Conservation (phyloP, 2,797 vertebrate species). For the Enteromius paludinosus region DNA sequence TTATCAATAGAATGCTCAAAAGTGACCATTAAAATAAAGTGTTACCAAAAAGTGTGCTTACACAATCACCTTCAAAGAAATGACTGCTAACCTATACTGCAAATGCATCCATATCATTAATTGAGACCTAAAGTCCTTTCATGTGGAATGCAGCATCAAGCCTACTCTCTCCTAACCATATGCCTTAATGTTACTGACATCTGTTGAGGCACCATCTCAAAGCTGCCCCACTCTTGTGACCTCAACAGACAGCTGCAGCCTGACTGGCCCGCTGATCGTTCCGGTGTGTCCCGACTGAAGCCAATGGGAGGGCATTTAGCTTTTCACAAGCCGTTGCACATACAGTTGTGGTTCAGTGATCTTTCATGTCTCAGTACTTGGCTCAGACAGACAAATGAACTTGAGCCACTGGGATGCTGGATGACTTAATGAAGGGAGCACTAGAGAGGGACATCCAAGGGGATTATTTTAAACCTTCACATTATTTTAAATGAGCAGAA, state of each 20-base stretch:
- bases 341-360: slow-evolving; percentile 48
- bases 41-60: not conserved
- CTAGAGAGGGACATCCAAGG: not conserved
- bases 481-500: not conserved
- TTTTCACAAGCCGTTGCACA: slow-evolving; percentile 51
- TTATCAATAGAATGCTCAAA: not conserved
- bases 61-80: not conserved
- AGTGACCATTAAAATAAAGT: not conserved
- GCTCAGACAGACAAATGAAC: slow-evolving; percentile 41
- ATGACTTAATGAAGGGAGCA: not conserved
- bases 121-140: not conserved
- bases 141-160: not conserved
- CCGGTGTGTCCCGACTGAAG: not conserved
- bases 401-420: slow-evolving; percentile 14
- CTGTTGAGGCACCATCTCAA: slow-evolving; percentile 22
- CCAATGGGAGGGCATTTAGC: slow-evolving; percentile 31
- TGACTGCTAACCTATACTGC: not conserved
- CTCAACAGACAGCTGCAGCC: slow-evolving; percentile 1
- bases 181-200: slow-evolving; percentile 21
- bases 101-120: not conserved
- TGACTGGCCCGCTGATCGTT: slow-evolving; percentile 47
- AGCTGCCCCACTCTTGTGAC: slow-evolving; percentile 21
- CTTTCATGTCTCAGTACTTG: slow-evolving; percentile 41
- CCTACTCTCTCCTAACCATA: not conserved
- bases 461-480: slow-evolving; percentile 6